phyloP scores from a whole-genome alignment of 1,140 invertebrate genomes.

The Calephelis nemesis region DNA sequence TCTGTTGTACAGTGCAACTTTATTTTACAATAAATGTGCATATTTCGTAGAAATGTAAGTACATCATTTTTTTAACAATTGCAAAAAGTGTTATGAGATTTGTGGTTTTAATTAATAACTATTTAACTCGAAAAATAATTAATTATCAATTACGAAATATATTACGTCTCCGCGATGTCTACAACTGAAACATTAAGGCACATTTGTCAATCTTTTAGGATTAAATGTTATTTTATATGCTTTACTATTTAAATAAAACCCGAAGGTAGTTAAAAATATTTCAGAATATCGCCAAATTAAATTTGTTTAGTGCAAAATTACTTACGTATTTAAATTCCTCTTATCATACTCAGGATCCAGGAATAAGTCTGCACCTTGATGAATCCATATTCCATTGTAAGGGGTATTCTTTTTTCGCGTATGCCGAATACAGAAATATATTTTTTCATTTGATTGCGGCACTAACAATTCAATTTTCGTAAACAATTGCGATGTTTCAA shows the following conservation, averaged over 20 bases:
- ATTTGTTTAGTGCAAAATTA: slow-evolving; percentile 14
- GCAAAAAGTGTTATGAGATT: too few species aligned
- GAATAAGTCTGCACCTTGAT: slow-evolving; percentile 60
- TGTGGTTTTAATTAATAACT: too few species aligned
- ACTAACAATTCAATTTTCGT: slow-evolving; percentile 49
- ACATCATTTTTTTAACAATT: too few species aligned
- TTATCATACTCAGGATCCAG: slow-evolving; percentile 44
- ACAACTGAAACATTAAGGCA: too few species aligned
- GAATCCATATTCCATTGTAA: slow-evolving; percentile 58
- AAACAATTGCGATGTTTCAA: slow-evolving; percentile 49
- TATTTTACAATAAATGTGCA: too few species aligned
- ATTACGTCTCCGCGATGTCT: too few species aligned
- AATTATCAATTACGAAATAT: too few species aligned
- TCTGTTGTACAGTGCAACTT: too few species aligned
- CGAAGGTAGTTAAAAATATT: slow-evolving; percentile 8
- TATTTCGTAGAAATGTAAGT: too few species aligned
- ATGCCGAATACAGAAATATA: slow-evolving; percentile 61
- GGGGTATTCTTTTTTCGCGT: slow-evolving; percentile 41
- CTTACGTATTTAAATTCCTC: slow-evolving; percentile 29
- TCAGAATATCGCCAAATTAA: background rate
- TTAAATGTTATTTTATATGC: too few species aligned
- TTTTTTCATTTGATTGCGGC: slow-evolving; percentile 45
- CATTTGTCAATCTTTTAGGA: too few species aligned
- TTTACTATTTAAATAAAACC: background rate
- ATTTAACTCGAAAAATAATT: too few species aligned